Evolutionary conservation across 2,113 vertebrate species (phyloP).

Genomic region (human (Homo sapiens)): GRCh38 chr16:22197001-22197500

Average conservation of each 20-base stretch:
- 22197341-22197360: too few species aligned
- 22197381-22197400: too few species aligned
- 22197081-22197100: neutral
- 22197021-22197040: neutral
- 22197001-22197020: neutral
- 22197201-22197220: neutral
- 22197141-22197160: neutral
- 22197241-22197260: neutral
- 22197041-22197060: neutral
- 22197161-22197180: neutral
- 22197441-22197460: too few species aligned
- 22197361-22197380: too few species aligned
- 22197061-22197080: neutral
- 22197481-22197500: too few species aligned
- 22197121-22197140: neutral
- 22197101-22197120: neutral
- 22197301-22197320: too few species aligned
- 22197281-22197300: too few species aligned
- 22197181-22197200: neutral
- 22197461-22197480: too few species aligned
- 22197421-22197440: too few species aligned
- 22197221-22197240: neutral
- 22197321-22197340: too few species aligned
- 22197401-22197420: too few species aligned
- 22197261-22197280: neutral